Conservation (phyloP, 2,888 invertebrate genomes). For the Agrochola macilenta region DNA sequence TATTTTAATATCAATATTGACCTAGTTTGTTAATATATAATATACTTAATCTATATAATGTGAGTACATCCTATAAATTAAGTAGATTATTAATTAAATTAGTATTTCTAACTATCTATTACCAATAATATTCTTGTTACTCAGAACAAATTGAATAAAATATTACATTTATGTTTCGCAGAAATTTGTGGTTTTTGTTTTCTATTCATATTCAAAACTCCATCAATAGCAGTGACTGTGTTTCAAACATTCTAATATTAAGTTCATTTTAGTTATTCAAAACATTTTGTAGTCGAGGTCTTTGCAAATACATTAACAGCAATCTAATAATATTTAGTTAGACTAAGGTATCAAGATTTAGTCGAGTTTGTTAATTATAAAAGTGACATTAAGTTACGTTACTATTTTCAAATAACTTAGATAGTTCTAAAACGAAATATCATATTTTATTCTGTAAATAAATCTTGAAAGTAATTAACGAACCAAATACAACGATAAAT, state of each 20-base stretch:
- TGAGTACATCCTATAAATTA: not conserved
- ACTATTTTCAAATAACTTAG: slow-evolving; percentile 23
- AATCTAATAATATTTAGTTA: slow-evolving; percentile 31
- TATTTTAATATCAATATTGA: not conserved
- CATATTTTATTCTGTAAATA: not conserved
- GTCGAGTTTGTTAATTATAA: slow-evolving; percentile 25
- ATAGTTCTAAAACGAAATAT: not conserved
- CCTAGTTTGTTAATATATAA: too few relatives aligned
- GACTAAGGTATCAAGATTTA: slow-evolving; percentile 28
- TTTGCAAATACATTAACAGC: slow-evolving; percentile 26
- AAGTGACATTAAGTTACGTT: slow-evolving; percentile 22
- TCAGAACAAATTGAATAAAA: not conserved
- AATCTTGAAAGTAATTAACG: not conserved
- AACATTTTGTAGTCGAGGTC: not conserved
- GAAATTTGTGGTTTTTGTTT: not conserved
- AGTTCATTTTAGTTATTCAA: slow-evolving; percentile 9
- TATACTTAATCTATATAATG: too few relatives aligned
- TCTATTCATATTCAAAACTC: not conserved
- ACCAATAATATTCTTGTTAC: too few relatives aligned
- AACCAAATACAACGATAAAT: not conserved
- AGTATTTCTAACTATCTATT: not conserved
- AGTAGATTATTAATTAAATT: not conserved
- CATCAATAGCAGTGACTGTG: not conserved
- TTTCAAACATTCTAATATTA: slow-evolving; percentile 1
- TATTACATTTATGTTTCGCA: not conserved